phyloP scores from a whole-genome alignment of 2,113 vertebrate genomes.

The Rallus limicola region DNA sequence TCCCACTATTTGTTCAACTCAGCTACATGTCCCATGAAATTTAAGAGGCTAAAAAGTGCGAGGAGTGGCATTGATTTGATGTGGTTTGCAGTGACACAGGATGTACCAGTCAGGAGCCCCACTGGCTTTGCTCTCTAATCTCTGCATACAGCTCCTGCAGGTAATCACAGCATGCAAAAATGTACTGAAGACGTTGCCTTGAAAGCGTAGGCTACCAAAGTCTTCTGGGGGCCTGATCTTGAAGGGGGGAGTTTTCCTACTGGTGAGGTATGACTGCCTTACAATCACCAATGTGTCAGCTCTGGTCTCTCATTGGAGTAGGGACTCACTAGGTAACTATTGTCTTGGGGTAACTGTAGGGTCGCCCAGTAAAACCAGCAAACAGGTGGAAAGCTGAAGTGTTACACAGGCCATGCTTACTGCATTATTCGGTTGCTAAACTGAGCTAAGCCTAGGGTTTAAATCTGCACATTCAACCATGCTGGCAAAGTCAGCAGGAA shows the following conservation, averaged over 20 bases:
- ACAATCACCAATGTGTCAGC: background rate
- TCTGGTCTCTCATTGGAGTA: background rate
- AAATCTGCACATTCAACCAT: background rate
- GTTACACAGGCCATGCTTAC: background rate
- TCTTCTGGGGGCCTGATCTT: background rate
- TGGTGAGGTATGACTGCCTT: background rate
- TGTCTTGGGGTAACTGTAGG: background rate
- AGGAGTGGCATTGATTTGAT: background rate
- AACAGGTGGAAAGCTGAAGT: background rate
- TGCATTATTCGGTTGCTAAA: background rate
- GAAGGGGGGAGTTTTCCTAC: accelerated
- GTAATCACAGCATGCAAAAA: background rate
- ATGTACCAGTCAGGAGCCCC: background rate
- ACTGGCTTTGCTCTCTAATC: background rate
- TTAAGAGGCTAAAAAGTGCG: background rate
- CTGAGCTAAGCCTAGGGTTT: background rate
- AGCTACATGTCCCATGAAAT: background rate
- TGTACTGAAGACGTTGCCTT: background rate
- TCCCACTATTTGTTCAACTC: background rate
- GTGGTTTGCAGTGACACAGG: background rate
- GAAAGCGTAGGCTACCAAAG: background rate
- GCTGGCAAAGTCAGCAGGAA: background rate
- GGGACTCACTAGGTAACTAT: background rate
- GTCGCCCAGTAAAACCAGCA: background rate
- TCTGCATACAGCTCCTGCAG: background rate